Conservation (phyloP, 2,888 invertebrate genomes). For the Temnothorax ravouxi region DNA sequence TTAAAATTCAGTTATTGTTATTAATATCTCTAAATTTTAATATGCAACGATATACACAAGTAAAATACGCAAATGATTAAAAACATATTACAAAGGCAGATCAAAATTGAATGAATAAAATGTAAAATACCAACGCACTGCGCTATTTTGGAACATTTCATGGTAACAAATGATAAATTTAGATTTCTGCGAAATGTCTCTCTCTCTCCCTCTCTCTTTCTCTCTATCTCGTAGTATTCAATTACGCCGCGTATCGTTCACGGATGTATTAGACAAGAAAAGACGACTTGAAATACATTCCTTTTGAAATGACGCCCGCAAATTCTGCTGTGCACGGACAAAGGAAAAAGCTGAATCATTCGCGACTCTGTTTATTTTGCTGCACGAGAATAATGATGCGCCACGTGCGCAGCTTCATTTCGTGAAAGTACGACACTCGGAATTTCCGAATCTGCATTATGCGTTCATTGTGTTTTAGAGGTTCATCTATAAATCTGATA, state of each 20-base stretch:
- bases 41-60: not conserved
- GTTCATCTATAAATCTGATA: not conserved
- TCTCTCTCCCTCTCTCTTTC: not conserved
- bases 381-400: constrained; percentile 68
- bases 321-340: constrained; percentile 68
- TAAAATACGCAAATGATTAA: not conserved
- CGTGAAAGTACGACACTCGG: constrained; percentile 34
- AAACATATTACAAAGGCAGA: not conserved
- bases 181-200: constrained; percentile 18
- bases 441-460: constrained; percentile 36
- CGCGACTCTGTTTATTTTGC: constrained; percentile 65
- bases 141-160: constrained; percentile 11
- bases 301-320: constrained; percentile 65
- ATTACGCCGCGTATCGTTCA: constrained; percentile 9
- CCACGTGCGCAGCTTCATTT: constrained; percentile 67
- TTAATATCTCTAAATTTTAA: constrained; percentile 6
- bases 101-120: not conserved
- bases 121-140: not conserved
- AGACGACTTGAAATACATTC: constrained; percentile 22
- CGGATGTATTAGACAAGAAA: constrained; percentile 5
- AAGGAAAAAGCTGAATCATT: constrained; percentile 80
- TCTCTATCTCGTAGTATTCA: not conserved
- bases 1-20: not conserved
- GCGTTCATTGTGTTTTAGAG: not conserved
- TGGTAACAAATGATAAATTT: constrained; percentile 35